A percentile compares a stretch with the other conserved stretches of the same genome.
These are phyloP conservation scores for Chrysolina haemoptera DNA, from an alignment of 2,888 invertebrate genomes.

Conservation along the genomic window DNA sequence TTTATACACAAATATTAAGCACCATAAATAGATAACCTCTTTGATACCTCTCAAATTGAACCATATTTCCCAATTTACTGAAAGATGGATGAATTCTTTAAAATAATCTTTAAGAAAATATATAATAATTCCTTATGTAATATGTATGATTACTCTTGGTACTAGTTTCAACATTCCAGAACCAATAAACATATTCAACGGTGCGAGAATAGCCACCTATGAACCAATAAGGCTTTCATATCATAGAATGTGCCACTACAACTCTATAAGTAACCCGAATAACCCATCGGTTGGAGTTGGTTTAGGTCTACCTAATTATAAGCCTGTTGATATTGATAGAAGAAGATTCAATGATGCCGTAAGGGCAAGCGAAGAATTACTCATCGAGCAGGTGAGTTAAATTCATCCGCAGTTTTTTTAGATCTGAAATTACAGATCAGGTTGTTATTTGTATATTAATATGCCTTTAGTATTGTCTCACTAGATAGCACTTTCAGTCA, in stretches of 20 bases:
- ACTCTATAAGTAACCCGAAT: constrained; percentile 89
- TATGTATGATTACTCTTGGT: constrained; percentile 47
- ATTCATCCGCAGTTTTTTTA: not conserved
- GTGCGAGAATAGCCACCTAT: constrained; percentile 81
- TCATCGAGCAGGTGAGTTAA: constrained; percentile 80
- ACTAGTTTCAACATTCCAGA: constrained; percentile 69
- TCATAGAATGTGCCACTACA: constrained; percentile 90
- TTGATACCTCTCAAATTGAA: too few species aligned
- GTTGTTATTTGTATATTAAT: too few species aligned
- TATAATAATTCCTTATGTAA: not conserved
- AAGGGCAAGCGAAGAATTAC: constrained; percentile 83
- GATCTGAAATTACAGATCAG: too few species aligned
- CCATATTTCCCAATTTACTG: too few species aligned
- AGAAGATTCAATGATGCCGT: constrained; percentile 82
- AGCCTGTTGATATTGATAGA: constrained; percentile 82
- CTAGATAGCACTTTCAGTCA: too few species aligned
- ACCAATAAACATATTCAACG: constrained; percentile 90
- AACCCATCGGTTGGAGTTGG: constrained; percentile 88
- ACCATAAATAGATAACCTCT: too few species aligned
- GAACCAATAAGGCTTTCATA: constrained; percentile 89
- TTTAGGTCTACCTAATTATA: constrained; percentile 85
- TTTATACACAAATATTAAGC: too few species aligned
- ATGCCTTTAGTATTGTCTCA: too few species aligned
- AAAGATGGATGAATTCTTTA: too few species aligned
- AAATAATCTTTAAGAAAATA: not conserved